phyloP scores from a whole-genome alignment of 2,797 vertebrate species.

The Ptychadena robeensis region DNA sequence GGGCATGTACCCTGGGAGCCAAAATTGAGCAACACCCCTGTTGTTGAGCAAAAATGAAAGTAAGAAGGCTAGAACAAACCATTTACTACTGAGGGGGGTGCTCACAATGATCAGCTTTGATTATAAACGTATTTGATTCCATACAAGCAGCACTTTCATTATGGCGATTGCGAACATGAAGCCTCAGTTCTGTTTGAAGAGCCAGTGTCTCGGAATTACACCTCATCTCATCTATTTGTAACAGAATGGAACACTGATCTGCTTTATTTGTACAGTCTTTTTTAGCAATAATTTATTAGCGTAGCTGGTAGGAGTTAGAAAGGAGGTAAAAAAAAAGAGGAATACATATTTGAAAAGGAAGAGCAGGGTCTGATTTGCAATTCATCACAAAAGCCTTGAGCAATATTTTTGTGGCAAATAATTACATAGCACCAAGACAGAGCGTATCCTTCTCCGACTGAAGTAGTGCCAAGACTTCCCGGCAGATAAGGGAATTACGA shows the following conservation, averaged over 20 bases:
- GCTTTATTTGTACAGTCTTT: constrained; percentile 48
- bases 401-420: constrained; percentile 48
- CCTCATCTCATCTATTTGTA: constrained; percentile 32
- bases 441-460: background rate
- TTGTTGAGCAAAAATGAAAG: too few species aligned
- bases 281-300: constrained; percentile 47
- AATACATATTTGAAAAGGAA: constrained; percentile 59
- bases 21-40: too few species aligned
- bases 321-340: constrained; percentile 21
- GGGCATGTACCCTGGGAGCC: too few species aligned
- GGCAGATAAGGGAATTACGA: constrained; percentile 25
- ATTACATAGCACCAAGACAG: constrained; percentile 42
- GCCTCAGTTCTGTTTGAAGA: background rate
- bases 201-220: constrained; percentile 6
- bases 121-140: too few species aligned
- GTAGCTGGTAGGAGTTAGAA: constrained; percentile 55
- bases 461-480: constrained; percentile 16
- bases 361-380: constrained; percentile 56
- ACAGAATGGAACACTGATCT: background rate
- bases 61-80: too few species aligned
- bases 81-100: too few species aligned
- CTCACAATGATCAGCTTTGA: too few species aligned
- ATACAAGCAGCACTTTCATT: too few species aligned
- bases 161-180: background rate
- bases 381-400: constrained; percentile 62